Base-by-base conservation (phyloP, 2,797 vertebrate species). In the Pipistrellus kuhlii region DNA sequence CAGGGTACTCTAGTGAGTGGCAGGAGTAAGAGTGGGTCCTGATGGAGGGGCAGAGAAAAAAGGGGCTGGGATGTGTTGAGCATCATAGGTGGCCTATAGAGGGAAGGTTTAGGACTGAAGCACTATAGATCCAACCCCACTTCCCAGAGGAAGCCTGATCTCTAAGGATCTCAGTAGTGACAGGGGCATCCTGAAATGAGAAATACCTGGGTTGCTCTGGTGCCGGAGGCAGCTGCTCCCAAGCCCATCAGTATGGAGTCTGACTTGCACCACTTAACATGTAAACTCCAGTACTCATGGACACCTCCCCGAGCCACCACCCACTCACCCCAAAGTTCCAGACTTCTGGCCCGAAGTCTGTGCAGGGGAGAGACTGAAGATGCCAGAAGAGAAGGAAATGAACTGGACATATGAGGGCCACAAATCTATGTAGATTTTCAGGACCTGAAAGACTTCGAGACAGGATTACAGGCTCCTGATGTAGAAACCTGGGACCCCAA, bases 351-450 rank as follows among this genome's bases (percentile, higher is more conserved):
- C 30, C n/a, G 35, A 62, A 55, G 35, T 27, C 18, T 75, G 12
- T 35, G 17, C 13, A 75, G 23, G 46, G 30, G 9, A 75, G 57
- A 20, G 68, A 66, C 30, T 23, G 2, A 20, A 8, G 13, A 55
- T 0, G 17, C 2, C 68, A 68, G 30, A 59, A 59, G 41, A 81
- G 44, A 25, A 53, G 3, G 7, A 13, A 73, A 18, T 12, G 38
- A 57, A 30, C 18, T 57, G 23, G 38, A 46, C 7, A 30, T 0
- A 0, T 0, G 8, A 12, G 5, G 7, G 25, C 3, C 12, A 12
- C n/a, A 75, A 57, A 55, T 30, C 23, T 75, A 21, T 10, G 14
- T 9, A 66, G 18, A 2, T 23, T 46, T 82, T 64, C 23, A n/a
- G 38, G n/a, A 53, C 13, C 57, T 13, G 21, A 21, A 59, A 6